Percentiles rank a stretch among this genome's conserved stretches.
Evolutionary conservation across 2,113 vertebrate genomes (phyloP).

Genomic region (Oreochromis niloticus): DNA sequence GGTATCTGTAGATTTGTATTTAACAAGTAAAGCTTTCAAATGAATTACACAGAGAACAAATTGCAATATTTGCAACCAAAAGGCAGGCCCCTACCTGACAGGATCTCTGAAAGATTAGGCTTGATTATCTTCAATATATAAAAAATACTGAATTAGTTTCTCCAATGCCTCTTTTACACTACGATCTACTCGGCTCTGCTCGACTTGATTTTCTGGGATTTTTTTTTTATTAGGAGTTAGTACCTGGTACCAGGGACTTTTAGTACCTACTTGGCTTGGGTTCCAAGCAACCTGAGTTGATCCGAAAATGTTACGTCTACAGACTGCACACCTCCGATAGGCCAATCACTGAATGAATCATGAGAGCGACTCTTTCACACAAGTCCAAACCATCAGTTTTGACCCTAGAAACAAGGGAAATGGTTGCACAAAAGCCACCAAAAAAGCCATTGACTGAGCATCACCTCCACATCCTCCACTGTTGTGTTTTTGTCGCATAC

Average conservation of each 20-base stretch:
- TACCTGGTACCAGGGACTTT: background rate
- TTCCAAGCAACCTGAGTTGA: background rate
- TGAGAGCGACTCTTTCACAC: background rate
- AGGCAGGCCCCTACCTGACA: fast-evolving
- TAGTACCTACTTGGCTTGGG: fast-evolving
- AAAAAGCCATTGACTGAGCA: fast-evolving
- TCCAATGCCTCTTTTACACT: background rate
- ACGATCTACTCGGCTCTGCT: background rate
- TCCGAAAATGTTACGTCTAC: fast-evolving
- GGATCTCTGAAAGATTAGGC: background rate
- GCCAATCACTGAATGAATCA: background rate
- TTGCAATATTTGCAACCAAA: background rate
- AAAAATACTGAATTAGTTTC: background rate
- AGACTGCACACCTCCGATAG: background rate
- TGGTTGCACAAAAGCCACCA: fast-evolving
- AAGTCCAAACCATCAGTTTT: background rate
- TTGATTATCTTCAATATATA: background rate
- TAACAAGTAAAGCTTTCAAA: background rate
- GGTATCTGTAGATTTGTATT: background rate
- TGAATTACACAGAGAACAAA: background rate
- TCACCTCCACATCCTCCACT: fast-evolving
- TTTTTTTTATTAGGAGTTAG: background rate
- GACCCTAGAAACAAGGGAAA: background rate
- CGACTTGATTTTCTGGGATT: background rate
- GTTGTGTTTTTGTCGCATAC: background rate